Percentiles rank a stretch among this genome's conserved stretches.
Evolutionary conservation across 2,797 vertebrate species (phyloP).

Genomic region (Florisuga fusca): DNA sequence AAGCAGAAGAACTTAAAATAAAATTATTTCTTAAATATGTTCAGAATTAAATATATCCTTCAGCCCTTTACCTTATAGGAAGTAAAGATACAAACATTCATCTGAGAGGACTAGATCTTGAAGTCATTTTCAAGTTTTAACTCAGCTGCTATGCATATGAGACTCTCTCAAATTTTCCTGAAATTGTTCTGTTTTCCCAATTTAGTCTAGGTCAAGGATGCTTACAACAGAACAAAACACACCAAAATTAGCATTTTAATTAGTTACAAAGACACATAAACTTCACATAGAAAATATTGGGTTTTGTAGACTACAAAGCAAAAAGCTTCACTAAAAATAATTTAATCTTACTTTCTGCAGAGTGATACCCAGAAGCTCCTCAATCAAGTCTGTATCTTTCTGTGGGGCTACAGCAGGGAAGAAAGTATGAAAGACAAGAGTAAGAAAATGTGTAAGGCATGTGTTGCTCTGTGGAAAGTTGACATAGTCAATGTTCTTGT

Average conservation of each 20-base stretch:
- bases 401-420: background rate
- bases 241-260: background rate
- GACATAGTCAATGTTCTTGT: background rate
- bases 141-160: background rate
- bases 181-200: background rate
- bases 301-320: background rate
- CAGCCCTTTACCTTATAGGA: background rate
- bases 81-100: background rate
- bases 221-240: background rate
- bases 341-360: background rate
- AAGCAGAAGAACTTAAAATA: background rate
- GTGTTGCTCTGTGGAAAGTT: background rate
- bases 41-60: constrained; percentile 30
- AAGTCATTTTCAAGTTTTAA: background rate
- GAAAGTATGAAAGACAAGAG: background rate
- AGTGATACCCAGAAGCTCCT: background rate
- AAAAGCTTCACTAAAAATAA: background rate
- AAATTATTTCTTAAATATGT: constrained; percentile 5
- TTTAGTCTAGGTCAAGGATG: background rate
- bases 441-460: background rate
- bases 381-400: background rate
- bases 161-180: background rate
- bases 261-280: background rate
- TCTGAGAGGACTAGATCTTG: background rate
- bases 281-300: background rate